Base-by-base conservation (phyloP, 2,888 invertebrate species). In the Rosalia funebris region DNA sequence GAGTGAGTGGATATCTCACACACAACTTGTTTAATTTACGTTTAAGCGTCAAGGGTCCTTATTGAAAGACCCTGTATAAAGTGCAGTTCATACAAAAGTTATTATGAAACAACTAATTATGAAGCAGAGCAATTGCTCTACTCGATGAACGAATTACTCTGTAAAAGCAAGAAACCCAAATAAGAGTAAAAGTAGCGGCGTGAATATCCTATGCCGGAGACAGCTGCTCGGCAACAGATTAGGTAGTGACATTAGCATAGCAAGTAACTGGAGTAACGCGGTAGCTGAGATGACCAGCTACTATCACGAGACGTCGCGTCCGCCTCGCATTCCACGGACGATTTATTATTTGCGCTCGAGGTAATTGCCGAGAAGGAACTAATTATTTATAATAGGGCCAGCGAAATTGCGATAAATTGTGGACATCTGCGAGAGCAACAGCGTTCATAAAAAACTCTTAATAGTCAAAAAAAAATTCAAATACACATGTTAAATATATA, bases 181-280 rank as follows among this genome's bases (percentile, higher is more conserved):
- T 20, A n/a, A n/a, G n/a, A n/a, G 50, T 39, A 39, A 37, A 50
- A 50, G 50, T 37, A 50, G 39, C 25, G 39, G 25, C 37, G 39
- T 36, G 36, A 14, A 50, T 17, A 50, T 50, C 50, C 50, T 37
- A 34, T n/a, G n/a, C 19, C 16, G 12, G 37, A 36, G 37, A 36
- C 48, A 50, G 65, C 65, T 68, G 68, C 66, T 68, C 64, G 63
- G 57, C 70, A 72, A 75, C 75, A 76, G 76, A 77, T 77, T 77
- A 77, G 75, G 67, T 68, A 53, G 61, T 59, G 70, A 70, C 73
- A 77, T 76, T 77, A 71, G 75, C 77, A 75, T 75, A 74, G 66
- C 67, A 61, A 57, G 68, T 66, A 65, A 68, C 48, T 50, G 57
- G 73, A 63, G 74, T 74, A 75, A 74, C 70, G 71, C 72, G 66